Evolutionary conservation across 2,797 vertebrate species (phyloP), one percentile per base, ranked within the genome.

Genomic region (Pseudomugil gertrudae): DNA sequence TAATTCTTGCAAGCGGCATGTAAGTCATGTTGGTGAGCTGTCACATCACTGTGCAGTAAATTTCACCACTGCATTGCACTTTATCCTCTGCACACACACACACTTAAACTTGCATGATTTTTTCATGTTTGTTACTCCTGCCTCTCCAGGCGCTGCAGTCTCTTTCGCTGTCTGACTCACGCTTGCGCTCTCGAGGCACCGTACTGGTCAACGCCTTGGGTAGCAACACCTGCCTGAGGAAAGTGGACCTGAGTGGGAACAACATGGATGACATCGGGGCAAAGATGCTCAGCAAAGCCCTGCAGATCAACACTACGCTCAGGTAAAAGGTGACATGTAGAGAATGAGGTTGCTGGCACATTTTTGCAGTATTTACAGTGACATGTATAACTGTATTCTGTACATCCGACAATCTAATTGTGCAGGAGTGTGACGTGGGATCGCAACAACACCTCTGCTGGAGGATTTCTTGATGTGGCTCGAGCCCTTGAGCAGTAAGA

Each of bases 201-300:
- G 92, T 97, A 84, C 90, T 97, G 66, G 94, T 97, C 73, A 97
- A 97, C 1, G 95, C 96, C 10, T 89, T 97, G 71, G 96, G 96
- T 66, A 96, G 95, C 89, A 97, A 97, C 83, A 95, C 95, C 19
- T 96, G 95, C 76, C 90, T 97, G 80, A 93, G 93, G 50, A 95
- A 95, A 78, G 94, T 97, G 80, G 96, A 97, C 74, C 92, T 97
- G 70, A 97, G 95, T 0, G 96, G 96, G 33, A 97, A 97, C 55
- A 88, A 90, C 85, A 94, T 97, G 94, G 96, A 96, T 3, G 95
- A 97, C 86, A 95, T 96, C 0, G 96, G 96, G n/a, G 96, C 96
- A 57, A 96, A 96, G 92, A 96, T 97, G 96, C 90, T 97, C 61
- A 96, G 95, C 74, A 97, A 97, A 87, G 95, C 96, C 21, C 85